Conservation (phyloP, 2,113 vertebrate species). For the Alligator sinensis region DNA sequence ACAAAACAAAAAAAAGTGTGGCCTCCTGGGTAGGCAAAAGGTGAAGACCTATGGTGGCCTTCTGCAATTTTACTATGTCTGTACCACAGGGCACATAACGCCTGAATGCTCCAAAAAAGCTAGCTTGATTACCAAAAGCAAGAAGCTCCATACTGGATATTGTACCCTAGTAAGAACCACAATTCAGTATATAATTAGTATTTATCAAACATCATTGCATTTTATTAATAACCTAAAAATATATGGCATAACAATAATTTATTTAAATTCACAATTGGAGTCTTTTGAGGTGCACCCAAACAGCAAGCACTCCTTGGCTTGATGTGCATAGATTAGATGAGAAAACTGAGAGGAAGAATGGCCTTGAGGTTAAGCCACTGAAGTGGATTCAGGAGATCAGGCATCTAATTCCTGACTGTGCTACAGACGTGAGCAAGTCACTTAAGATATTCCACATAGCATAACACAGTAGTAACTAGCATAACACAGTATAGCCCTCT, state of each 20-base stretch:
- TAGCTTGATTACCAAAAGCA: no score
- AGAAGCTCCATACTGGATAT: no score
- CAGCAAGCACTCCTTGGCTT: neutral
- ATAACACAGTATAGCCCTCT: no score
- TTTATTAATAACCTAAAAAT: neutral
- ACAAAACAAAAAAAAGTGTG: neutral
- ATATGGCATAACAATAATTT: neutral
- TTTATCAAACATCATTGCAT: no score
- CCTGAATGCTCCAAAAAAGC: no score
- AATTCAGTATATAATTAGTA: no score
- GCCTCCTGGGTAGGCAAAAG: neutral
- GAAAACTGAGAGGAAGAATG: neutral
- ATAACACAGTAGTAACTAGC: no score
- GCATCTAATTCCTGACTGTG: rapidly evolving
- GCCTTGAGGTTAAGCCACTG: neutral
- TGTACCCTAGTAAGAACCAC: no score
- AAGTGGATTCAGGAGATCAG: rapidly evolving
- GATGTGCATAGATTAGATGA: rapidly evolving
- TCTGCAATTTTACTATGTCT: neutral
- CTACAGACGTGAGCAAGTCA: rapidly evolving
- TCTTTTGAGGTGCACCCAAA: neutral
- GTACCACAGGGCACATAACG: no score
- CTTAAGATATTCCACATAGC: no score
- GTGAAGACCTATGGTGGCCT: neutral
- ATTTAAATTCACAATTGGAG: neutral